Evolutionary conservation across 2,113 vertebrate species (phyloP).

Genomic region (Hyaena hyaena): DNA sequence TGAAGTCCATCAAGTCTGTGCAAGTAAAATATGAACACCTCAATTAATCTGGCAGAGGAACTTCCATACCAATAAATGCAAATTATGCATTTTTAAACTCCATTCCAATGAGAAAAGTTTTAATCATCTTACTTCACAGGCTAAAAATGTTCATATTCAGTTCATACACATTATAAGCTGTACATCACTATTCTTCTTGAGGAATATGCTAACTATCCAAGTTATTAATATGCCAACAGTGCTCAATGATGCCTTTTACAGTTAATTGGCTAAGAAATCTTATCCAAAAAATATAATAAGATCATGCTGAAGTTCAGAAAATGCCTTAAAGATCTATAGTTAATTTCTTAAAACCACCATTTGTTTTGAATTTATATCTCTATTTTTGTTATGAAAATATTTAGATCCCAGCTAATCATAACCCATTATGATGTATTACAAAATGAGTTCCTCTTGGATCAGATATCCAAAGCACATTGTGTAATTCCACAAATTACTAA

Average conservation of each 20-base stretch:
- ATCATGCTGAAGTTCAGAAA: conserved; percentile 24
- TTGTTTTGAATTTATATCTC: neutral
- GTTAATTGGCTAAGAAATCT: conserved; percentile 55
- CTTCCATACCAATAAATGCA: conserved; percentile 4
- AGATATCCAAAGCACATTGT: neutral
- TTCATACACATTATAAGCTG: conserved; percentile 49
- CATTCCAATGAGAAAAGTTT: conserved; percentile 60
- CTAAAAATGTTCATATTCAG: conserved; percentile 23
- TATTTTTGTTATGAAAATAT: conserved; percentile 23
- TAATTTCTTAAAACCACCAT: neutral
- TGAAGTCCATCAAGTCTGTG: neutral
- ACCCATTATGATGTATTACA: neutral
- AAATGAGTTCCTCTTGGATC: conserved; percentile 18
- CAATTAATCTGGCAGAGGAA: conserved; percentile 30
- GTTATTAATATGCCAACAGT: conserved; percentile 5
- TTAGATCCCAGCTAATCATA: neutral
- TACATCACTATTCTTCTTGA: conserved; percentile 41
- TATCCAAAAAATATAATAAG: neutral
- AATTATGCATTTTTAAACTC: conserved; percentile 52
- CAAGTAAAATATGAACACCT: conserved; percentile 48
- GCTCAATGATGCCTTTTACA: conserved; percentile 26
- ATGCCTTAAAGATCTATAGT: neutral
- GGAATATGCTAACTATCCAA: conserved; percentile 47
- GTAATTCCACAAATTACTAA: conserved; percentile 24
- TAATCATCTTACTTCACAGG: conserved; percentile 62